Conservation (phyloP, 2,113 vertebrate species). For the Malurus elegans region DNA sequence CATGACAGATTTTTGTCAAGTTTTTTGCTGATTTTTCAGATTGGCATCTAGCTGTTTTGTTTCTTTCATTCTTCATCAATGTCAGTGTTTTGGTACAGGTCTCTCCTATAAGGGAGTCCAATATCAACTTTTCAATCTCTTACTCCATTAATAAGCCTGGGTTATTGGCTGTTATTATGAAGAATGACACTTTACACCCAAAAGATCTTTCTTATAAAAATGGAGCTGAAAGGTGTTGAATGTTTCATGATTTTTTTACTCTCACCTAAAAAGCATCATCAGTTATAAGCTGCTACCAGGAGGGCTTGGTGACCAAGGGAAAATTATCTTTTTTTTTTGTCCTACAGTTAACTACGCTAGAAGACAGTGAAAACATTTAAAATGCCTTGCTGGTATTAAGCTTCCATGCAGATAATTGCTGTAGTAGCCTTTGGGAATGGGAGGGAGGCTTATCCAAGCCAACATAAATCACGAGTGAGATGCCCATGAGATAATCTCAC, state of each 20-base stretch:
- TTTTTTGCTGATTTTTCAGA: not conserved
- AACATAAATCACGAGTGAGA: slow-evolving; percentile 2
- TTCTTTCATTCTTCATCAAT: not conserved
- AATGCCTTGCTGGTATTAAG: not conserved
- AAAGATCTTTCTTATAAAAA: not conserved
- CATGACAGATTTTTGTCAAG: not conserved
- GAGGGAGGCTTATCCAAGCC: not conserved
- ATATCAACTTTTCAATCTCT: not conserved
- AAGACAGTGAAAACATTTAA: not conserved
- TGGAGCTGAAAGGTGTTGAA: not conserved
- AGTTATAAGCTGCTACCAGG: not conserved
- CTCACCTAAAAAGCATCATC: not conserved
- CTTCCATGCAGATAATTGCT: not conserved
- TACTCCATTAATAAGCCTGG: not conserved
- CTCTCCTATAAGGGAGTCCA: not conserved
- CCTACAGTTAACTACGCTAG: not conserved
- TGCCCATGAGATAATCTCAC: not conserved
- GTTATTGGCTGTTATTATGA: not conserved
- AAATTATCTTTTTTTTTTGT: not conserved
- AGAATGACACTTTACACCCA: not conserved
- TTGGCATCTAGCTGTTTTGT: not conserved
- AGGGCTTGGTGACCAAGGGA: not conserved
- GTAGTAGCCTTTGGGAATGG: not conserved
- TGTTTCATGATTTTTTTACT: not conserved
- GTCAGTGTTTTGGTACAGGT: not conserved